Percentiles rank a stretch among this genome's conserved stretches.
phyloP scores from a whole-genome alignment of 2,113 vertebrate genomes.

The Misgurnus anguillicaudatus region DNA sequence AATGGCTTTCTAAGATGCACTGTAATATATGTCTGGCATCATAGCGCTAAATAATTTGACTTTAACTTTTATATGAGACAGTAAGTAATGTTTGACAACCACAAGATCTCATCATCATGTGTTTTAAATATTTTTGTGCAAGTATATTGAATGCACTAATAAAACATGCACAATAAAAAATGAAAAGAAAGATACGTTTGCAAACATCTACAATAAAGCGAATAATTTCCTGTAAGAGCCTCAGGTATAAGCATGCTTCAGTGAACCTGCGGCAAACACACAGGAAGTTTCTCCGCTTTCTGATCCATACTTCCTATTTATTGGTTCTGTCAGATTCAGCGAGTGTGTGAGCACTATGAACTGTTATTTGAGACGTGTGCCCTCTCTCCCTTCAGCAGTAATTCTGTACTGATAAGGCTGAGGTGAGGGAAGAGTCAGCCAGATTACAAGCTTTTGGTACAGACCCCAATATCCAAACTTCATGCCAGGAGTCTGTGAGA shows the following conservation, averaged over 20 bases:
- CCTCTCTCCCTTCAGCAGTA: slow-evolving; percentile 45
- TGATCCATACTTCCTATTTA: slow-evolving; percentile 38
- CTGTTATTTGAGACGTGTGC: slow-evolving; percentile 43
- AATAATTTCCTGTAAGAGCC: background rate
- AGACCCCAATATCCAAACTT: slow-evolving; percentile 13
- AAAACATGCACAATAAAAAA: background rate
- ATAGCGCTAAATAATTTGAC: too few relatives aligned
- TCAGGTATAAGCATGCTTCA: slow-evolving; percentile 35
- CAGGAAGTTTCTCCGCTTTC: slow-evolving; percentile 42
- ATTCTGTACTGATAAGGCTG: slow-evolving; percentile 45
- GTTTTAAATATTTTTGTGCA: background rate
- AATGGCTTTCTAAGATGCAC: too few relatives aligned
- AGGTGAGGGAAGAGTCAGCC: slow-evolving; percentile 48
- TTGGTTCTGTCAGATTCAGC: slow-evolving; percentile 45
- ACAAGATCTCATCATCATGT: background rate
- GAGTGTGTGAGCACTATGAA: slow-evolving; percentile 33
- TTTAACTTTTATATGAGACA: background rate
- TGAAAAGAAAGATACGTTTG: background rate
- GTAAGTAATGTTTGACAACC: background rate
- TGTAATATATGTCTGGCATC: too few relatives aligned
- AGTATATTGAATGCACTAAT: background rate
- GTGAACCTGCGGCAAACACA: slow-evolving; percentile 30
- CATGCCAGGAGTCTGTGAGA: slow-evolving; percentile 24
- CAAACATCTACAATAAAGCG: background rate
- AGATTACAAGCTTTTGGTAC: slow-evolving; percentile 24